phyloP scores from a whole-genome alignment of 2,888 invertebrate genomes.

The Abrostola tripartita region DNA sequence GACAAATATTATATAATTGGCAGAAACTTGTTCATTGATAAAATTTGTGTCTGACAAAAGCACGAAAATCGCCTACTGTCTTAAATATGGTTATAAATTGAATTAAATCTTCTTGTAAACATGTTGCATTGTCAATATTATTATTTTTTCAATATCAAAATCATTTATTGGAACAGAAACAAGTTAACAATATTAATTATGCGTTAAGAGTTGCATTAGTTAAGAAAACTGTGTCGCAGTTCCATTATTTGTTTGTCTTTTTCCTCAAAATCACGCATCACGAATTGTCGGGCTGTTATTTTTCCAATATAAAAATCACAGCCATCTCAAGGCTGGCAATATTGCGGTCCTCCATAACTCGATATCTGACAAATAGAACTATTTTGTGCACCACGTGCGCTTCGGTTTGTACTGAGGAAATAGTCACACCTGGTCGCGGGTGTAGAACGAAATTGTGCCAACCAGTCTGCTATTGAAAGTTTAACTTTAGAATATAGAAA shows the following conservation, averaged over 20 bases:
- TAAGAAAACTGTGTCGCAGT: too few relatives aligned
- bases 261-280: not conserved
- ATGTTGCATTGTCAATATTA: too few relatives aligned
- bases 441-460: constrained; percentile 25
- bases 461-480: constrained; percentile 1
- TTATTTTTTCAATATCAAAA: too few relatives aligned
- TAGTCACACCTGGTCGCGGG: constrained; percentile 19
- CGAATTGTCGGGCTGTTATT: constrained; percentile 15
- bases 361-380: constrained; percentile 50
- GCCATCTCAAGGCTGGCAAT: constrained; percentile 23
- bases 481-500: not conserved
- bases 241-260: not conserved
- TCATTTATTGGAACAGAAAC: too few relatives aligned
- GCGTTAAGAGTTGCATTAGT: too few relatives aligned
- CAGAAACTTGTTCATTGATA: too few relatives aligned
- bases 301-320: constrained; percentile 35
- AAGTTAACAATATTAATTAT: too few relatives aligned
- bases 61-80: not conserved
- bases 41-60: too few relatives aligned
- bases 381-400: constrained; percentile 22
- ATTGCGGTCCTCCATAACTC: constrained; percentile 33
- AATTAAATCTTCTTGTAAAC: too few relatives aligned
- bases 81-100: too few relatives aligned
- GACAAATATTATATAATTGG: too few relatives aligned
- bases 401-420: constrained; percentile 13